These are phyloP conservation scores for Nyleta sp. DNA, from an alignment of 2,888 invertebrate species.

Conservation along the genomic window DNA sequence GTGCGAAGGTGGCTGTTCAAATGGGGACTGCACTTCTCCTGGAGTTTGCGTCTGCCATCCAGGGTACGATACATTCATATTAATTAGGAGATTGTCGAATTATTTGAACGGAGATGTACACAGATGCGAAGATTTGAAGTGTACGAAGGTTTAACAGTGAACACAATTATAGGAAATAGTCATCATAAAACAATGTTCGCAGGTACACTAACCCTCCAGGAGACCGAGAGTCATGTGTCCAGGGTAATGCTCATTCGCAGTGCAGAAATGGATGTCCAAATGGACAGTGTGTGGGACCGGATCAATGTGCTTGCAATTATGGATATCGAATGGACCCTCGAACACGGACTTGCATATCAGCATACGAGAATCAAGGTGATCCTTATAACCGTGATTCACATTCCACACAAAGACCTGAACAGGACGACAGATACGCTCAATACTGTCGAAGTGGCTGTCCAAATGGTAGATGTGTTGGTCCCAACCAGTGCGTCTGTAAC, in stretches of 20 bases:
- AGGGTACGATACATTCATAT: slow-evolving; percentile 71
- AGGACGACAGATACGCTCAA: not conserved
- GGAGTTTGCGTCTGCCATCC: slow-evolving; percentile 75
- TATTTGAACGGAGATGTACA: not conserved
- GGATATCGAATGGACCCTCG: slow-evolving; percentile 78
- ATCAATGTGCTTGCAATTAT: slow-evolving; percentile 84
- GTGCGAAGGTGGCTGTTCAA: slow-evolving; percentile 78
- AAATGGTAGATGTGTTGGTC: slow-evolving; percentile 77
- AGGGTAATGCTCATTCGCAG: slow-evolving; percentile 38
- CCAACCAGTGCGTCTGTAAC: slow-evolving; percentile 83
- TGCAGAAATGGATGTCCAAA: slow-evolving; percentile 67
- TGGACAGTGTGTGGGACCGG: slow-evolving; percentile 83
- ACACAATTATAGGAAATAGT: too few relatives aligned
- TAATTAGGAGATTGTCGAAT: not conserved
- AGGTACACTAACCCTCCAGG: slow-evolving; percentile 75
- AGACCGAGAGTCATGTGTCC: slow-evolving; percentile 74
- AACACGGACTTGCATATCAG: slow-evolving; percentile 17
- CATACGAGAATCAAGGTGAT: slow-evolving; percentile 76
- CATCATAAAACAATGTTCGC: not conserved
- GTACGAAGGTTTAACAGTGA: too few relatives aligned
- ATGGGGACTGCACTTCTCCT: slow-evolving; percentile 77
- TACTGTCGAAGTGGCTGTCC: slow-evolving; percentile 75
- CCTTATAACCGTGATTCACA: slow-evolving; percentile 81
- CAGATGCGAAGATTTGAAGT: too few relatives aligned
- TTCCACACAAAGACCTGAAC: not conserved